Base-by-base conservation (phyloP, 2,113 vertebrate genomes). In the Alligator sinensis region DNA sequence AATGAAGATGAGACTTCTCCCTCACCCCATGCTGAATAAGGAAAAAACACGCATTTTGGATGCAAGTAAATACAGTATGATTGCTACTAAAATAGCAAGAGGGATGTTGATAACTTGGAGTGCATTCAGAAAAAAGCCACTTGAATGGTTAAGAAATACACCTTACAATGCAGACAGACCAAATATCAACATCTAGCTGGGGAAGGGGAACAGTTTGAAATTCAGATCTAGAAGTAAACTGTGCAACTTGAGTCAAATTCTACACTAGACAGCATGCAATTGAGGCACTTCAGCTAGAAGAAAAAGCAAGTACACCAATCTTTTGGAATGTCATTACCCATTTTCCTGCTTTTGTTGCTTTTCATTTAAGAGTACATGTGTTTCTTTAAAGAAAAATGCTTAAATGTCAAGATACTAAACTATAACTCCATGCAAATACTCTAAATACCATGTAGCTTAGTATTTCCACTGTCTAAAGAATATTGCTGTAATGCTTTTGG, bases 401-500 rank as follows among this genome's bases (percentile, higher is more conserved):
- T 68, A 24, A 38, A 90, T 2, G 2, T 13, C 79, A 93, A 93
- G 84, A 88, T 6, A 25, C 5, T 86, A 11, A 38, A 84, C 61
- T 77, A 90, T 84, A 84, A 74, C 84, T 90, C 84, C 82, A 74
- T 34, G 58, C 76, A 93, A 91, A 97, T 92, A 82, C 16, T 89
- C 75, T 15, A 82, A 94, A 96, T 93, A 91, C n/a, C 90, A 96
- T 1, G 0, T 72, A 89, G 90, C 76, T 96, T 89, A 95, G 95
- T 84, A 72, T 58, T 94, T 92, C 78, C 86, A 89, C 81, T 92
- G 94, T 94, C 82, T 47, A 1, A 82, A 92, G 72, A 58, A 88
- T 82, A 77, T 5, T 90, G 91, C 88, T 93, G 57, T 77, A 94
- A 93, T 90, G 85, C 90, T 95, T 84, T 94, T 89, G 92, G 95